Evolutionary conservation across 2,797 vertebrate species (phyloP).

Genomic region (Spinibarbus caldwelli): DNA sequence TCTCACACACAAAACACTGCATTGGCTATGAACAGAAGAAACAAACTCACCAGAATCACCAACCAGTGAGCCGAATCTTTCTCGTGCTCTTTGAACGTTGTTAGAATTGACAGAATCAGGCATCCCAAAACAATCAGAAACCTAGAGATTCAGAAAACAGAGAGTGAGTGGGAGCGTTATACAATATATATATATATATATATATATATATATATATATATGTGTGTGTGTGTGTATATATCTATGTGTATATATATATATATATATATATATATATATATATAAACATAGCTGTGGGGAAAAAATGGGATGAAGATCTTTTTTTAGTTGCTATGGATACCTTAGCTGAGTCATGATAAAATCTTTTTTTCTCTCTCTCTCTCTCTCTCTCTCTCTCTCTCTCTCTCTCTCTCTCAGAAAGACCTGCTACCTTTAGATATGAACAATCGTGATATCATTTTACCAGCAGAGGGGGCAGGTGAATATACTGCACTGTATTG

Average conservation of each 20-base stretch:
- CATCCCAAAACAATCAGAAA: slow-evolving; percentile 96
- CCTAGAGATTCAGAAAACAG: slow-evolving; percentile 68
- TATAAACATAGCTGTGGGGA: not conserved
- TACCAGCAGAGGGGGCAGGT: slow-evolving; percentile 32
- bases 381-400: no score
- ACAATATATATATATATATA: not conserved
- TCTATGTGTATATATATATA: no score
- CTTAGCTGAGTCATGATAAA: slow-evolving; percentile 34
- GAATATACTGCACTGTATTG: not conserved
- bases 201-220: no score
- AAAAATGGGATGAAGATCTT: no score
- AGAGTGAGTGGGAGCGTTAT: not conserved
- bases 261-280: no score
- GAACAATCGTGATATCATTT: not conserved
- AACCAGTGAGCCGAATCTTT: slow-evolving; percentile 93
- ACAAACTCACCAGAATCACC: slow-evolving; percentile 92
- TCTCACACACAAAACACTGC: not conserved
- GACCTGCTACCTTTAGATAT: slow-evolving; percentile 15
- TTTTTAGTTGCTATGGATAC: slow-evolving; percentile 42
- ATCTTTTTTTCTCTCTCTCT: not conserved
- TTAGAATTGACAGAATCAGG: slow-evolving; percentile 94
- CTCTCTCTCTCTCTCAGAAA: not conserved
- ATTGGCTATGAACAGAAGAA: slow-evolving; percentile 45
- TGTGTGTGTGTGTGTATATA: no score
- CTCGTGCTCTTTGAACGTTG: slow-evolving; percentile 96